phyloP scores from a whole-genome alignment of 2,888 invertebrate species.

The Stenchaetothrips biformis region DNA sequence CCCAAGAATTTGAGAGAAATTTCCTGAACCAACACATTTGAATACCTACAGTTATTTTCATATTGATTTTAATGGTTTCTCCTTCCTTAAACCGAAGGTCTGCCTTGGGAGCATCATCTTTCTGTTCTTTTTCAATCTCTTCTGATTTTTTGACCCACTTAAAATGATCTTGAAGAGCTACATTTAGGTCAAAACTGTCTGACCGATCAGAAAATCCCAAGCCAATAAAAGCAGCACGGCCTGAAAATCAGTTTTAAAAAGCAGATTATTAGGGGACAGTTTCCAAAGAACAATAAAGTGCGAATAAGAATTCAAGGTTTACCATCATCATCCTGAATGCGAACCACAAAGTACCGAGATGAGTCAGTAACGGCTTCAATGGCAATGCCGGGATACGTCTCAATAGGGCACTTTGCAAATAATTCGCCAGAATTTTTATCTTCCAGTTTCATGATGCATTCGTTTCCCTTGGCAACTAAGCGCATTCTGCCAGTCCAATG shows the following conservation, averaged over 20 bases:
- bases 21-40: slow-evolving; percentile 6
- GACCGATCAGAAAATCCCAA: slow-evolving; percentile 96
- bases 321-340: slow-evolving; percentile 93
- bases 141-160: slow-evolving; percentile 85
- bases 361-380: slow-evolving; percentile 96
- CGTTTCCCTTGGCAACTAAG: slow-evolving; percentile 81
- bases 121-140: slow-evolving; percentile 61
- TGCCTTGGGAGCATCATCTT: slow-evolving; percentile 64
- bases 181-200: slow-evolving; percentile 98
- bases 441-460: slow-evolving; percentile 86
- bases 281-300: slow-evolving; percentile 18
- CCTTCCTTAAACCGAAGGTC: slow-evolving; percentile 98
- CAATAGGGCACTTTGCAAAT: slow-evolving; percentile 95
- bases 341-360: slow-evolving; percentile 92
- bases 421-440: slow-evolving; percentile 88
- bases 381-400: slow-evolving; percentile 89
- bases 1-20: neutral
- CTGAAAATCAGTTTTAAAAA: slow-evolving; percentile 45
- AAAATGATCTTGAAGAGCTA: slow-evolving; percentile 96
- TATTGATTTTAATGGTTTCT: slow-evolving; percentile 98
- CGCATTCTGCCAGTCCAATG: slow-evolving; percentile 97
- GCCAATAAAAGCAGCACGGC: slow-evolving; percentile 89
- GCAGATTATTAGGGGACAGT: slow-evolving; percentile 25
- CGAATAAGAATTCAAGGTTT: slow-evolving; percentile 37
- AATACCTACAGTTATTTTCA: slow-evolving; percentile 83